A percentile compares a stretch with the other conserved stretches of the same genome.
These are phyloP conservation scores for Zygaena filipendulae DNA, from an alignment of 2,888 invertebrate species.

Conservation along the genomic window DNA sequence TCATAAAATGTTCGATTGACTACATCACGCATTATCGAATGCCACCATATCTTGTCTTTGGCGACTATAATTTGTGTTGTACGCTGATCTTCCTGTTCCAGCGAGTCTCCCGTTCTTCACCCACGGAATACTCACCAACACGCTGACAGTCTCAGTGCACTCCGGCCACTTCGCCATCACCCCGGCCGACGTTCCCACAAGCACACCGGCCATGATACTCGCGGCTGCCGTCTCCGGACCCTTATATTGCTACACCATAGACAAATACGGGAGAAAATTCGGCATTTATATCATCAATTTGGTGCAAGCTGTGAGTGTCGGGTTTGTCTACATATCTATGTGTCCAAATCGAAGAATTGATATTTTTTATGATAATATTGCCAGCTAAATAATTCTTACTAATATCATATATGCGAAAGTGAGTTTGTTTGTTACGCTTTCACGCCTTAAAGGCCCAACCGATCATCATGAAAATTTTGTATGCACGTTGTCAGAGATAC, in stretches of 20 bases:
- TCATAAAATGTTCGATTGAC: no score
- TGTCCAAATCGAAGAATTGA: not conserved
- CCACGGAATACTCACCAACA: constrained; percentile 38
- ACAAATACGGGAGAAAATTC: constrained; percentile 34
- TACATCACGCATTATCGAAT: no score
- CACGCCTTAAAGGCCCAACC: no score
- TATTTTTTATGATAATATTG: not conserved
- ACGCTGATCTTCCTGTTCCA: no score
- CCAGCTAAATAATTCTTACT: no score
- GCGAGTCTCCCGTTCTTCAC: constrained; percentile 49
- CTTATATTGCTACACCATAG: constrained; percentile 27
- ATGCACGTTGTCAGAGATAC: no score
- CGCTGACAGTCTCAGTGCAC: constrained; percentile 32
- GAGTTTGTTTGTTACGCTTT: no score
- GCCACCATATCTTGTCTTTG: no score
- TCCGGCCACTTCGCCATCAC: constrained; percentile 29
- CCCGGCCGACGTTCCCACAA: constrained; percentile 32
- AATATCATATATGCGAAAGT: no score
- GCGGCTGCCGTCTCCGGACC: constrained; percentile 29
- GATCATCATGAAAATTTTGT: no score
- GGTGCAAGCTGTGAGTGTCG: constrained; percentile 43
- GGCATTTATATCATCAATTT: constrained; percentile 38
- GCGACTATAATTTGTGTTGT: no score
- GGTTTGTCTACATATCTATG: no score
- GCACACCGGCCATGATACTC: constrained; percentile 32